Evolutionary conservation across 2,888 invertebrate genomes (phyloP).

Genomic region (Drosophila mercatorum): DNA sequence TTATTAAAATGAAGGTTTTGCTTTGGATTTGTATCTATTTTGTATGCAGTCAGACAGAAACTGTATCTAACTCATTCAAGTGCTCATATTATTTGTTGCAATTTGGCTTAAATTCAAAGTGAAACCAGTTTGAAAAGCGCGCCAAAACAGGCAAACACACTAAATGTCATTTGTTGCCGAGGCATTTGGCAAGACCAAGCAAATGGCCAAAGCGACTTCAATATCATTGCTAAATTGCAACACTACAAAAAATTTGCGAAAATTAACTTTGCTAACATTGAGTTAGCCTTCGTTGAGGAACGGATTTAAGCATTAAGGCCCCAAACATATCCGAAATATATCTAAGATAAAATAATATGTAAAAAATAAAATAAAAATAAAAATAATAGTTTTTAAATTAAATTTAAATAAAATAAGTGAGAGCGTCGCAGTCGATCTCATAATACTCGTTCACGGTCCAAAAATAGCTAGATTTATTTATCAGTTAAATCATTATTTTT

Average conservation of each 20-base stretch:
- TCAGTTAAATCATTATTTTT: background rate
- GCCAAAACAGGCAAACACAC: slow-evolving; percentile 20
- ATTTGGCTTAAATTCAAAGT: slow-evolving; percentile 38
- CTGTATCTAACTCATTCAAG: background rate
- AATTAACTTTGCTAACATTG: slow-evolving; percentile 6
- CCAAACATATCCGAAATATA: background rate
- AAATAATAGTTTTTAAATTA: too few species aligned
- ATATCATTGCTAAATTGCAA: slow-evolving; percentile 15
- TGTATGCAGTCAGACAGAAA: background rate
- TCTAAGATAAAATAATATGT: background rate
- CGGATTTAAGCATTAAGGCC: background rate
- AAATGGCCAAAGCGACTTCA: slow-evolving; percentile 18
- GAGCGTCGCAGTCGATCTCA: too few species aligned
- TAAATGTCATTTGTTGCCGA: slow-evolving; percentile 36
- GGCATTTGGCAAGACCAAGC: slow-evolving; percentile 18
- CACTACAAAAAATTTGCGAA: background rate
- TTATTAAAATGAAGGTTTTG: background rate
- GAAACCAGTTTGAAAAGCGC: slow-evolving; percentile 55
- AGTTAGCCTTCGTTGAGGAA: slow-evolving; percentile 2
- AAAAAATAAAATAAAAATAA: background rate
- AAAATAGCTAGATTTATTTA: background rate
- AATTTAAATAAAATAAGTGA: too few species aligned
- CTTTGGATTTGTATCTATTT: background rate
- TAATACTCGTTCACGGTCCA: background rate
- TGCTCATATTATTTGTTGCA: background rate